phyloP scores from a whole-genome alignment of 2,797 vertebrate genomes.

The Phataginus tetradactyla region DNA sequence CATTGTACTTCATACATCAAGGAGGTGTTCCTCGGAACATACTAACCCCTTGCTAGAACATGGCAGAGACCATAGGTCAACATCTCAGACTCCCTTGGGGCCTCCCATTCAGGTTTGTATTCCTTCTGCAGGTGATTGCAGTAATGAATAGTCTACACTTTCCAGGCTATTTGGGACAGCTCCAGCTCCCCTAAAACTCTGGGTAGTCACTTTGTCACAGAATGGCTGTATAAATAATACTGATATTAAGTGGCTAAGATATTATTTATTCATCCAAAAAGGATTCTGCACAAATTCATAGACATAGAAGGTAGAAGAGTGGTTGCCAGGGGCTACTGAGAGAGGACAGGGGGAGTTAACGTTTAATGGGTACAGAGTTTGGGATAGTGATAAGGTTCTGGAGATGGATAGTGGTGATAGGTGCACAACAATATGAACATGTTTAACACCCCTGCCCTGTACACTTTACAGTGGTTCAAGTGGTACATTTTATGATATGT shows the following conservation, averaged over 20 bases:
- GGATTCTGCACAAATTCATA: not conserved
- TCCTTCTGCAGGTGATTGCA: not conserved
- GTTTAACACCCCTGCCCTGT: not conserved
- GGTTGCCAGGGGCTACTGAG: not conserved
- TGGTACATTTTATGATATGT: not conserved
- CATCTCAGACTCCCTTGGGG: not conserved
- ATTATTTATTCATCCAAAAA: not conserved
- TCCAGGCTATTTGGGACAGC: slow-evolving; percentile 32
- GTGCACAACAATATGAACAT: not conserved
- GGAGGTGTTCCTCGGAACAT: not conserved
- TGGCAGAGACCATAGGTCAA: not conserved
- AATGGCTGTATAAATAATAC: not conserved
- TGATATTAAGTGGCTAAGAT: too few relatives aligned
- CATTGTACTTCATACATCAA: slow-evolving; percentile 18
- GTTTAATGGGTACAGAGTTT: not conserved
- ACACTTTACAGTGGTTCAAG: not conserved
- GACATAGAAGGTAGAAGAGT: not conserved
- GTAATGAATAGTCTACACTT: not conserved
- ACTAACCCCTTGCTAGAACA: not conserved
- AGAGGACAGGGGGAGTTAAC: not conserved
- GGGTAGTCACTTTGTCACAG: not conserved
- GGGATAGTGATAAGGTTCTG: not conserved
- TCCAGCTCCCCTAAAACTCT: slow-evolving; percentile 23
- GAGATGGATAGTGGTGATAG: not conserved
- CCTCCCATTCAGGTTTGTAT: not conserved